Evolutionary conservation across 2,113 vertebrate genomes (phyloP).

Genomic region (Crotalus helleri): DNA sequence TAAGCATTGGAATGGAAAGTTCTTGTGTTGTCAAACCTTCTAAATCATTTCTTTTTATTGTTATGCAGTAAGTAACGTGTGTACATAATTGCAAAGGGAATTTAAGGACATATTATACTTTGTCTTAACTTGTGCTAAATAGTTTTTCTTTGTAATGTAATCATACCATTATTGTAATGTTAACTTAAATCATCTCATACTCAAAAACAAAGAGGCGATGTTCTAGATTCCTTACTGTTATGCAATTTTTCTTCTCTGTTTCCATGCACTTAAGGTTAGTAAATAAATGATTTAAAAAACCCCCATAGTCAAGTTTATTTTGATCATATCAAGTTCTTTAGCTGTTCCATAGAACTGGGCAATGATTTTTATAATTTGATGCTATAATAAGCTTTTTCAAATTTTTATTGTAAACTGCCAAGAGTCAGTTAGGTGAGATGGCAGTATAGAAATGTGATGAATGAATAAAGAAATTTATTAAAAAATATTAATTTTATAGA

Average conservation of each 20-base stretch:
- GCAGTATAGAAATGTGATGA: background rate
- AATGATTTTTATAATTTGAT: background rate
- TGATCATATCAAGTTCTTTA: background rate
- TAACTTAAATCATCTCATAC: slow-evolving; percentile 36
- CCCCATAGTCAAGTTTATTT: background rate
- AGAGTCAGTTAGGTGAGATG: background rate
- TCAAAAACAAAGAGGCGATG: slow-evolving; percentile 39
- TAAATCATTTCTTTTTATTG: background rate
- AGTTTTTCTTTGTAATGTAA: slow-evolving; percentile 24
- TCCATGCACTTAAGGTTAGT: slow-evolving; percentile 1
- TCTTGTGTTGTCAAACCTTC: background rate
- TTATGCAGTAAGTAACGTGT: slow-evolving; percentile 2
- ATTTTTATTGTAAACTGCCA: background rate
- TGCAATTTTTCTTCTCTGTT: slow-evolving; percentile 10
- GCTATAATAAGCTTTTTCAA: background rate
- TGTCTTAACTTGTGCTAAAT: slow-evolving; percentile 25
- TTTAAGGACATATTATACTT: slow-evolving; percentile 35
- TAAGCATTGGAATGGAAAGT: background rate
- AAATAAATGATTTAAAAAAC: slow-evolving; percentile 11
- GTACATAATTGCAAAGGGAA: slow-evolving; percentile 32
- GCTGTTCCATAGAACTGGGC: background rate
- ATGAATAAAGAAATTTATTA: background rate
- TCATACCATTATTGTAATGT: slow-evolving; percentile 29
- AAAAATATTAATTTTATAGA: background rate
- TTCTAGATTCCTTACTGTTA: slow-evolving; percentile 44